phyloP scores from a whole-genome alignment of 2,797 vertebrate species.

The Acanthiza pusilla region DNA sequence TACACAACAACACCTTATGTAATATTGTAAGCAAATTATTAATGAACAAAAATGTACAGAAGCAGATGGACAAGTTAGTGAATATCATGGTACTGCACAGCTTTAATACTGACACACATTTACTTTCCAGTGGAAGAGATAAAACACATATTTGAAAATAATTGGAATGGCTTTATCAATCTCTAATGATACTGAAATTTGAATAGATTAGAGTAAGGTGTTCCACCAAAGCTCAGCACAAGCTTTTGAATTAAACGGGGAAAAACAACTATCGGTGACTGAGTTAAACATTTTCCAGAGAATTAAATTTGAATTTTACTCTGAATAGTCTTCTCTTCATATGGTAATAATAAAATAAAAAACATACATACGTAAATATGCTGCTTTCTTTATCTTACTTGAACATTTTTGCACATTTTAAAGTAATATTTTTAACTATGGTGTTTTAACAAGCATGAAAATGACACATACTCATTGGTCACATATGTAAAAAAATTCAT shows the following conservation, averaged over 20 bases:
- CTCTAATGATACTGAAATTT: slow-evolving; percentile 46
- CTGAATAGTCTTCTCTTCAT: background rate
- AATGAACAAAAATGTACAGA: slow-evolving; percentile 69
- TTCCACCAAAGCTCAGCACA: slow-evolving; percentile 69
- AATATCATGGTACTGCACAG: slow-evolving; percentile 70
- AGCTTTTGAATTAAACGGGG: slow-evolving; percentile 7
- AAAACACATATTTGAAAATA: slow-evolving; percentile 64
- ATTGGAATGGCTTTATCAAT: slow-evolving; percentile 39
- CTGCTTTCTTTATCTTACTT: slow-evolving; percentile 30
- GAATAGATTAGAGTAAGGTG: slow-evolving; percentile 57
- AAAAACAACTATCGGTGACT: background rate
- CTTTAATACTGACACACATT: slow-evolving; percentile 76
- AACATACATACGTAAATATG: background rate
- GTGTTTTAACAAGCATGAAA: slow-evolving; percentile 15
- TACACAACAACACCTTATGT: slow-evolving; percentile 61
- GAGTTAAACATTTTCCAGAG: slow-evolving; percentile 34
- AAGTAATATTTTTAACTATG: background rate
- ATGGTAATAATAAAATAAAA: slow-evolving; percentile 8
- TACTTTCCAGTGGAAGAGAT: slow-evolving; percentile 69
- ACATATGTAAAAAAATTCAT: background rate
- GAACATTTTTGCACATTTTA: slow-evolving; percentile 7
- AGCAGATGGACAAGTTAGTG: slow-evolving; percentile 70
- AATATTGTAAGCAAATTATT: slow-evolving; percentile 68
- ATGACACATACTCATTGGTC: background rate
- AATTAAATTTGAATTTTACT: background rate